Base-by-base conservation (phyloP, 53 echinoderm and acorn worm species). In the Paracentrotus lividus region DNA sequence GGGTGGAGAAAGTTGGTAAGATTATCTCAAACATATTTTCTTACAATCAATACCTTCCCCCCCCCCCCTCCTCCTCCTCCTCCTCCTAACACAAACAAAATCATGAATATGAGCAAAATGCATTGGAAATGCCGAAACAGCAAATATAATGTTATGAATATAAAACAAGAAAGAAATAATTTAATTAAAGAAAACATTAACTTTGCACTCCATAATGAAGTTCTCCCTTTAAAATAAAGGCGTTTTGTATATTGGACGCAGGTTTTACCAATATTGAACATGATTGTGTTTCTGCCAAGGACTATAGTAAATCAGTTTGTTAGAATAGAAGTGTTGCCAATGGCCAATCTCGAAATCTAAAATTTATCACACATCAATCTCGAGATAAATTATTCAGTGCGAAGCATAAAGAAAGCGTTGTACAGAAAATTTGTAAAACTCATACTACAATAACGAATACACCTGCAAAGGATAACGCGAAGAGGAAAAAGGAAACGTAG, bases 1-100 rank as follows among this genome's bases (percentile, higher is more conserved):
- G 92, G 92, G 58, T 92, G 92, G 92, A 77, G 92, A 78, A 77
- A 78, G 29, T 31, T 92, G 92, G 92, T 92, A 43, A 92, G 77
- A 58, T n/a, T 32, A 64, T 64, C 21, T 57, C 14, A 57, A 18
- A 18, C 57, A n/a, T n/a, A n/a, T n/a, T n/a, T n/a, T n/a, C n/a
- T n/a, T n/a, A n/a, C n/a, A n/a, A n/a, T n/a, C n/a, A n/a, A n/a
- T n/a, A n/a, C n/a, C n/a, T n/a, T n/a, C n/a, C n/a, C n/a, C n/a
- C n/a, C n/a, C n/a, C n/a, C n/a, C n/a, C n/a, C n/a, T n/a, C n/a
- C n/a, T n/a, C n/a, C n/a, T n/a, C n/a, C n/a, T n/a, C n/a, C n/a
- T n/a, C n/a, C n/a, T n/a, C n/a, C n/a, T n/a, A n/a, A n/a, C n/a
- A n/a, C n/a, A n/a, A n/a, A n/a, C n/a, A n/a, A n/a, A n/a, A n/a